Evolutionary conservation across 2,797 vertebrate genomes (phyloP).

Genomic region (Artibeus lituratus): DNA sequence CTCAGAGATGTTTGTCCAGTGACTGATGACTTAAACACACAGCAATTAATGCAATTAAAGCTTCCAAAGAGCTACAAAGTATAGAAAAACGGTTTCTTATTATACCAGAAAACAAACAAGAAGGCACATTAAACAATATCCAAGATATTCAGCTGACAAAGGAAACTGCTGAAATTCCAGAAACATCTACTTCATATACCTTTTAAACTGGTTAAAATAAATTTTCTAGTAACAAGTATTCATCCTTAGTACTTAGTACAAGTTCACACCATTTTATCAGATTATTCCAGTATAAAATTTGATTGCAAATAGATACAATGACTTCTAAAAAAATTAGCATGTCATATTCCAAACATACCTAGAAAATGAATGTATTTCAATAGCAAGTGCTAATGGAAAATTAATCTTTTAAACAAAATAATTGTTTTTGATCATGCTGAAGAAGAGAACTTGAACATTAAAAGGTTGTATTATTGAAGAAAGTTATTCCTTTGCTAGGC

Average conservation of each 20-base stretch:
- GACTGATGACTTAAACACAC: background rate
- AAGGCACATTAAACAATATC: background rate
- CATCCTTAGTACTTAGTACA: background rate
- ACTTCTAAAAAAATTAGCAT: conserved; percentile 10
- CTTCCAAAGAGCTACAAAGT: background rate
- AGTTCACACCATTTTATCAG: background rate
- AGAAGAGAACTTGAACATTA: background rate
- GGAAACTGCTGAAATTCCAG: background rate
- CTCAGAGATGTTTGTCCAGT: background rate
- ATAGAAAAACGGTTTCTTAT: background rate
- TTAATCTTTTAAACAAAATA: conserved; percentile 4
- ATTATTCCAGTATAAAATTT: background rate
- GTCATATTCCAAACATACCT: background rate
- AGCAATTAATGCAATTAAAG: background rate
- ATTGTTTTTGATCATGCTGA: background rate
- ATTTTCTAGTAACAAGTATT: background rate
- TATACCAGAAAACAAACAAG: background rate
- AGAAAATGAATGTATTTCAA: conserved; percentile 3
- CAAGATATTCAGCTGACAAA: background rate
- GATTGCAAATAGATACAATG: background rate
- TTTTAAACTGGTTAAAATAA: conserved; percentile 27
- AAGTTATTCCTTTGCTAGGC: background rate
- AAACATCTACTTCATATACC: background rate
- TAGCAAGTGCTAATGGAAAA: conserved; percentile 12
- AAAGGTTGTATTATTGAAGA: background rate